Evolutionary conservation across 1,140 invertebrate species (phyloP), one percentile per base, ranked within the genome.

Genomic region (Patella vulgata): DNA sequence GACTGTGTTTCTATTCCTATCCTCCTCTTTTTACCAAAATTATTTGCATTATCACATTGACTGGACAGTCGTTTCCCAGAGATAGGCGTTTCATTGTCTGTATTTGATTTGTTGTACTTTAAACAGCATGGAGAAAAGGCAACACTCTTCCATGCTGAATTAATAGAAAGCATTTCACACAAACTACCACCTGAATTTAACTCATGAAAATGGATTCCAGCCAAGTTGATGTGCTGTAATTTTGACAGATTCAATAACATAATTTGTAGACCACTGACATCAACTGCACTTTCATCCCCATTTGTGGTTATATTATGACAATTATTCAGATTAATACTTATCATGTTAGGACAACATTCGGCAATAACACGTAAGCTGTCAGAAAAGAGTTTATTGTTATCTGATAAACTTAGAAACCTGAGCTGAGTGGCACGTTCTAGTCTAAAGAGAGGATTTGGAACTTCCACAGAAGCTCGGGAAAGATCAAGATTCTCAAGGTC

Each of bases 321-420:
- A 52, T 75, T 70, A 47, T 68, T 66, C 11, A 78, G 54, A 48
- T 75, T 78, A 6, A 78, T 43, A 48, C 73, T 74, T n/a, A 63
- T 55, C 14, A 78, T 51, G 52, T 71, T 71, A n/a, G 71, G 73
- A 59, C 75, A 78, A 8, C 52, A 65, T 36, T 71, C 64, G 17
- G 68, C 71, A 12, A 75, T 46, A 11, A 63, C 40, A 23, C 65
- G 58, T 2, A 75, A 57, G 40, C 64, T 73, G 30, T 66, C 30
- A 48, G 66, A 65, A 17, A 57, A 66, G n/a, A 69, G 43, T 28
- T 63, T 63, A 40, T 59, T 52, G 67, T 78, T 73, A 46, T 78
- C 71, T 19, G 71, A 62, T n/a, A 78, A 47, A 50, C 75, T 78
- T n/a, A 78, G 51, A 61, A 72, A 75, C 47, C 63, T 48, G 46